Base-by-base conservation (phyloP, 30 jellyfish, hydroid and myxozoan species). In the Pelagia noctiluca region DNA sequence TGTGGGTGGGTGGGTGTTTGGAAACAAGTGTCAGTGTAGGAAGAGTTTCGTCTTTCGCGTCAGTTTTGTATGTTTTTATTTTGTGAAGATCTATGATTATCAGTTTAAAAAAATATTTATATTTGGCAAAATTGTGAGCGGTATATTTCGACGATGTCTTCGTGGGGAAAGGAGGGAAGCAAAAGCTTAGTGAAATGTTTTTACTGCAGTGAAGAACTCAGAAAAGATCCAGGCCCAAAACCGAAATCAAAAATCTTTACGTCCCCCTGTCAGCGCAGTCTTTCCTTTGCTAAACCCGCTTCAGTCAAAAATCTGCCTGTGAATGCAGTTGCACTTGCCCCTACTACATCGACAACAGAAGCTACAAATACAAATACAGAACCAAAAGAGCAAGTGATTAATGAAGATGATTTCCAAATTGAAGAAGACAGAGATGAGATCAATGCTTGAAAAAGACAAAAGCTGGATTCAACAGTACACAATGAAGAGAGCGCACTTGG, bases 151-250 rank as follows among this genome's bases (percentile, higher is more conserved):
- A n/a, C n/a, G n/a, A n/a, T 19, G 26, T 8, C 68, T 52, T 76
- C 47, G 65, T 76, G 88, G 88, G 88, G 88, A 54, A 76, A 76
- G 46, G 88, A 76, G 35, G 78, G 78, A 57, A 76, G 78, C 68
- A 76, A 76, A 52, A 54, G 88, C 65, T 72, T 49, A 28, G 67
- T 53, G 3, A 53, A 50, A 23, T 76, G 67, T 50, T 52, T 75
- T 35, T 75, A 75, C 47, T 75, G 86, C 28, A 62, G 75, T 16
- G 86, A 75, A 75, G 76, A 76, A 36, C 65, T 73, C 88, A 76
- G 88, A 76, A 76, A 76, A 76, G 68, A 52, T 52, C 68, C 68
- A 5, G 68, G 68, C 68, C 12, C 21, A 19, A 52, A 19, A 52
- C 68, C 68, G 12, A 52, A 19, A 19, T 52, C 68, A 19, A 52